These are phyloP conservation scores for Ibidorhyncha struthersii DNA, from an alignment of 2,113 vertebrate species.

Conservation along the genomic window DNA sequence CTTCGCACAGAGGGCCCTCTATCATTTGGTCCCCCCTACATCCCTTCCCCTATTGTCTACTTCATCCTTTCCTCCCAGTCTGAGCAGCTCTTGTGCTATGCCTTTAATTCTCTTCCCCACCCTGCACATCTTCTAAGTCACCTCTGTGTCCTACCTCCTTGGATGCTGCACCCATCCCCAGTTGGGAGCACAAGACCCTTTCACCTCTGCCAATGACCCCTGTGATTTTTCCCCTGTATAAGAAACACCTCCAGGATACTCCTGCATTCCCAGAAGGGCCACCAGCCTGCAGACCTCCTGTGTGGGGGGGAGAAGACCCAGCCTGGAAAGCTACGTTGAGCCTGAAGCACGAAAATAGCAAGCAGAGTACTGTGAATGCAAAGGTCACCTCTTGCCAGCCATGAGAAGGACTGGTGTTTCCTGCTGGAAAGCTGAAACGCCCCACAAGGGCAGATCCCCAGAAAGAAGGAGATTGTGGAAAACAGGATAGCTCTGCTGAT, in stretches of 20 bases:
- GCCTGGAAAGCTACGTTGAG: neutral
- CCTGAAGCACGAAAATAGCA: neutral
- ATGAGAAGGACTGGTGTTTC: neutral
- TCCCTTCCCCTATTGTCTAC: neutral
- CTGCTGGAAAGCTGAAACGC: neutral
- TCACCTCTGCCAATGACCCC: neutral
- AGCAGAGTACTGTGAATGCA: neutral
- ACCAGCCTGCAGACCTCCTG: neutral
- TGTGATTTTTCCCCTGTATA: neutral
- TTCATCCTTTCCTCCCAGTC: neutral
- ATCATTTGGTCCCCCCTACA: neutral
- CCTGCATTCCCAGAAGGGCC: neutral
- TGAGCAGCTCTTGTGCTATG: neutral
- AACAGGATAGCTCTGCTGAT: neutral
- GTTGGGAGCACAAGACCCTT: neutral
- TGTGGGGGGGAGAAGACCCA: neutral
- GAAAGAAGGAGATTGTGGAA: neutral
- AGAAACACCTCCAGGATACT: neutral
- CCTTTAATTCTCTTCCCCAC: neutral
- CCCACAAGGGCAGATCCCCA: neutral
- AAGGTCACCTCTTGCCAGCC: constrained; percentile 26
- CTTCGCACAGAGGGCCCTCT: neutral
- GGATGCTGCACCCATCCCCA: fast-evolving
- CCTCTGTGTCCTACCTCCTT: neutral
- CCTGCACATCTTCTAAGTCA: neutral